Conservation (phyloP, 1,140 invertebrate species). For the Eriocheir sinensis region DNA sequence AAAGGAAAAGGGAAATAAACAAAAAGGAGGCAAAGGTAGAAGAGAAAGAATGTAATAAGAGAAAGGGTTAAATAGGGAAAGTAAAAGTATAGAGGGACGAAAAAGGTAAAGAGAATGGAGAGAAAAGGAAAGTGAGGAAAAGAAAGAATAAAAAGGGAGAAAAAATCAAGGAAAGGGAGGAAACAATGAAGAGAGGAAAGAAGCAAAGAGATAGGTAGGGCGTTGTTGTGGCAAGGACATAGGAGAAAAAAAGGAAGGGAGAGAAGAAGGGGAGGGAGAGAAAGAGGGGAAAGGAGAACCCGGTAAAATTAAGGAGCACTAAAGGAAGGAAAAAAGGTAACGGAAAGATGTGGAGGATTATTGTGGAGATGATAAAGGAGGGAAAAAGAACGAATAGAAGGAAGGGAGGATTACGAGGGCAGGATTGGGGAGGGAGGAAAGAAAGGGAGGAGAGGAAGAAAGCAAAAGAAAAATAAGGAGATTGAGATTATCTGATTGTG, state of each 20-base stretch:
- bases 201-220: neutral
- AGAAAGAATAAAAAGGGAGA: neutral
- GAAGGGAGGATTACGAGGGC: neutral
- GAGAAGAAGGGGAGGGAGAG: neutral
- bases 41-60: too few relatives aligned
- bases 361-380: too few relatives aligned
- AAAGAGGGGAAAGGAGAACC: neutral
- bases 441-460: neutral
- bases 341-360: neutral
- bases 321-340: too few relatives aligned
- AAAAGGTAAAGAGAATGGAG: neutral
- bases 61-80: too few relatives aligned
- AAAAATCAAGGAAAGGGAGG: too few relatives aligned
- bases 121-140: neutral
- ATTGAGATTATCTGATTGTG: too few relatives aligned
- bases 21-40: too few relatives aligned
- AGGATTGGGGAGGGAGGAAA: neutral
- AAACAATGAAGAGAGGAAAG: too few relatives aligned
- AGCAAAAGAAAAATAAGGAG: too few relatives aligned
- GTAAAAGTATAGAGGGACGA: too few relatives aligned
- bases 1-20: neutral
- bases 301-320: too few relatives aligned
- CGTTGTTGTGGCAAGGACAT: too few relatives aligned
- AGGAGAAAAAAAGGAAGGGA: neutral
- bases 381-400: neutral